Evolutionary conservation across 2,888 invertebrate genomes (phyloP).

Genomic region (Zaprionus bogoriensis): DNA sequence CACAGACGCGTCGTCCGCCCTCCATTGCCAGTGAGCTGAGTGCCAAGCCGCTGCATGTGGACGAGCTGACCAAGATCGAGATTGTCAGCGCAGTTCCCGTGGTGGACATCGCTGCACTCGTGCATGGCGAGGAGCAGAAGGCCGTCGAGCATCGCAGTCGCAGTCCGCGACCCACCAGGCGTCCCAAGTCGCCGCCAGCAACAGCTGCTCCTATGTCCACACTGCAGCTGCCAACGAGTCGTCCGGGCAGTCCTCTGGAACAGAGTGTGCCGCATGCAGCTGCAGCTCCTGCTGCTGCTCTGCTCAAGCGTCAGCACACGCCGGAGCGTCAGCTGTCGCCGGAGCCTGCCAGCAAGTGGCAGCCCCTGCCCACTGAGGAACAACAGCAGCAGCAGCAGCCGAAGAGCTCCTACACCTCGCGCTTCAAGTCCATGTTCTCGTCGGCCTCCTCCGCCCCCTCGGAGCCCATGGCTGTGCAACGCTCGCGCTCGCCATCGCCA

Average conservation of each 20-base stretch:
- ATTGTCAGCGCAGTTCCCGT: slow-evolving; percentile 64
- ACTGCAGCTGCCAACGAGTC: slow-evolving; percentile 56
- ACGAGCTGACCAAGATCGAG: slow-evolving; percentile 74
- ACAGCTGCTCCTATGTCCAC: slow-evolving; percentile 37
- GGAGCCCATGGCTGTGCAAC: too few species aligned
- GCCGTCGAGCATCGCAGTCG: slow-evolving; percentile 60
- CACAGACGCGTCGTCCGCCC: slow-evolving; percentile 74
- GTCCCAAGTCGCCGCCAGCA: slow-evolving; percentile 50
- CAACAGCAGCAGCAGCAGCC: background rate
- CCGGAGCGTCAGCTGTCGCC: slow-evolving; percentile 73
- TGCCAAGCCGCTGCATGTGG: slow-evolving; percentile 60
- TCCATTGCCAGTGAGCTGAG: slow-evolving; percentile 65
- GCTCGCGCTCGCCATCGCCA: slow-evolving; percentile 56
- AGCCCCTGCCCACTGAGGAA: slow-evolving; percentile 22
- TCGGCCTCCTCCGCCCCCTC: too few species aligned
- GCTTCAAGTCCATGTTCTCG: slow-evolving; percentile 79
- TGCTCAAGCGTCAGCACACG: slow-evolving; percentile 76
- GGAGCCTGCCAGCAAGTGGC: slow-evolving; percentile 60
- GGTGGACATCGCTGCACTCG: slow-evolving; percentile 69
- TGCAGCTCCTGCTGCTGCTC: slow-evolving; percentile 26
- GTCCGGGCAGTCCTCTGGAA: slow-evolving; percentile 53
- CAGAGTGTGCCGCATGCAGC: background rate
- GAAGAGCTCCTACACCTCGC: slow-evolving; percentile 70
- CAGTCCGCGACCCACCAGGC: slow-evolving; percentile 58
- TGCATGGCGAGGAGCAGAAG: slow-evolving; percentile 63